Percentiles rank a stretch among this genome's conserved stretches.
Evolutionary conservation across 2,113 vertebrate genomes (phyloP).

Genomic region (Apus apus): DNA sequence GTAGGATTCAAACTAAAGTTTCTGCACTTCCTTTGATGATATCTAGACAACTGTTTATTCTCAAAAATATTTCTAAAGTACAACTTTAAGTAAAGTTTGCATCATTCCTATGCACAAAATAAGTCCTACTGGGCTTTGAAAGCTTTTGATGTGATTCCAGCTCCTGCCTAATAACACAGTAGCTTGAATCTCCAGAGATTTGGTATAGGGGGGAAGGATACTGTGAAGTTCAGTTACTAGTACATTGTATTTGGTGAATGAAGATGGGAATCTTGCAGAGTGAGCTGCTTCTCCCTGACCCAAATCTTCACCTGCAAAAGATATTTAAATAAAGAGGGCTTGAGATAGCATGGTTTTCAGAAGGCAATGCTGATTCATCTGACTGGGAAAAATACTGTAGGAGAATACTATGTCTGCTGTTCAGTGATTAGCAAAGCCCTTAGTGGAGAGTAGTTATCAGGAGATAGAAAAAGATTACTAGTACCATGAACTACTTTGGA

Average conservation of each 20-base stretch:
- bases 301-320: neutral
- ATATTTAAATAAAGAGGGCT: neutral
- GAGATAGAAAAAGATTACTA: neutral
- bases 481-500: neutral
- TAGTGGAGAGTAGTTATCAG: neutral
- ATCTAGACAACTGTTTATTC: neutral
- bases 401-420: neutral
- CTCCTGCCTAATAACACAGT: neutral
- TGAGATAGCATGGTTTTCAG: neutral
- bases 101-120: neutral
- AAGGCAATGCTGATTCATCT: neutral
- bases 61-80: neutral
- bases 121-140: neutral
- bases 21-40: neutral
- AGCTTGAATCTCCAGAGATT: neutral
- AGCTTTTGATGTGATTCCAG: neutral
- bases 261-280: neutral
- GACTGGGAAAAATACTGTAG: neutral
- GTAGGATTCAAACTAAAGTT: neutral
- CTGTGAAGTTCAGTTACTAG: neutral
- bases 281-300: neutral
- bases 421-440: neutral
- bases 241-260: neutral
- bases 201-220: neutral
- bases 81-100: neutral